Conservation (phyloP, 2,113 vertebrate species). For the Pristiophorus japonicus region DNA sequence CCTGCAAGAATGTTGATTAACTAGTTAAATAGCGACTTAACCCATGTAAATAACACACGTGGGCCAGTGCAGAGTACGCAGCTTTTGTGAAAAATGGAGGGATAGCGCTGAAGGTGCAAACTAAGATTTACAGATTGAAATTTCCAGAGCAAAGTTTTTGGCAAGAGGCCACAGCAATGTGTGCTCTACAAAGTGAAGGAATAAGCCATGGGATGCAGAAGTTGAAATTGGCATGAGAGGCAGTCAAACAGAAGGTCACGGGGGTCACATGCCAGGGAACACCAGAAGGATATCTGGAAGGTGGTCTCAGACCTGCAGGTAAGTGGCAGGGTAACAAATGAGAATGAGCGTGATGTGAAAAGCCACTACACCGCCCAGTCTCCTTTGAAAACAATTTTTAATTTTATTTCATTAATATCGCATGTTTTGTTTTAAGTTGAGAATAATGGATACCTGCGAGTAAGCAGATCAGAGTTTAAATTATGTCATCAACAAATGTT, state of each 20-base stretch:
- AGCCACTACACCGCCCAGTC: background rate
- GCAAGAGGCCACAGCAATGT: too few relatives aligned
- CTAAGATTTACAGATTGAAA: too few relatives aligned
- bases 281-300: background rate
- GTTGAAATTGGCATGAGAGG: too few relatives aligned
- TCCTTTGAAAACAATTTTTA: background rate
- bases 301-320: too few relatives aligned
- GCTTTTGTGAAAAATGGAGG: too few relatives aligned
- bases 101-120: too few relatives aligned
- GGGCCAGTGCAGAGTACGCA: too few relatives aligned
- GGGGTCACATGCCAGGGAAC: background rate
- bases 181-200: too few relatives aligned
- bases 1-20: background rate
- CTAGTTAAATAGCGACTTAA: background rate
- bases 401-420: background rate
- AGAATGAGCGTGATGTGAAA: background rate
- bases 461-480: background rate
- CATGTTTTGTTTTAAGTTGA: background rate
- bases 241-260: too few relatives aligned
- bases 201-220: too few relatives aligned
- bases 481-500: background rate
- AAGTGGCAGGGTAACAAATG: background rate
- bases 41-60: background rate
- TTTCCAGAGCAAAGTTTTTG: too few relatives aligned
- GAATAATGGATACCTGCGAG: background rate